A percentile compares a stretch with the other conserved stretches of the same genome.
Evolutionary conservation across 2,888 invertebrate genomes (phyloP).

Genomic region (Nasonovia ribisnigri): DNA sequence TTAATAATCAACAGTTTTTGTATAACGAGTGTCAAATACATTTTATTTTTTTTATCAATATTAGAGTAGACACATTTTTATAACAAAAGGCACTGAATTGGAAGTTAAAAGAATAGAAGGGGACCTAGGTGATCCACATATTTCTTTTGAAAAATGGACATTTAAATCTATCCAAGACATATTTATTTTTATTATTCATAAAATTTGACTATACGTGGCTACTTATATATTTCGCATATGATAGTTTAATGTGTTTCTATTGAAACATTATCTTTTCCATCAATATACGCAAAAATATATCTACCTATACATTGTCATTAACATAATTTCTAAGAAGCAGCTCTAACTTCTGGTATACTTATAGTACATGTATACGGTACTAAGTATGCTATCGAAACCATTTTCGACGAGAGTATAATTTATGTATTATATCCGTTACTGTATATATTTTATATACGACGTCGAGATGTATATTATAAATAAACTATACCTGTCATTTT

Average conservation of each 20-base stretch:
- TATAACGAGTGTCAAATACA: not conserved
- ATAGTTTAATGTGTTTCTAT: not conserved
- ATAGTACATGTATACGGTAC: too few species aligned
- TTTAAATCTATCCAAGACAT: not conserved
- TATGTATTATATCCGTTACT: not conserved
- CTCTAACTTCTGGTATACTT: too few species aligned
- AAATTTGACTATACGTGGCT: not conserved
- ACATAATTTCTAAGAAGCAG: not conserved
- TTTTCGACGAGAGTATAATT: not conserved
- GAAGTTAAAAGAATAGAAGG: not conserved
- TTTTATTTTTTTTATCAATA: not conserved
- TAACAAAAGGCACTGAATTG: not conserved
- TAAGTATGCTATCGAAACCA: not conserved
- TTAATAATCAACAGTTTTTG: not conserved
- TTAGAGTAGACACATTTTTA: not conserved
- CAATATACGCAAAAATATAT: not conserved
- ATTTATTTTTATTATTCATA: not conserved
- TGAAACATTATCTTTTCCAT: not conserved
- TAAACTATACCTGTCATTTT: not conserved
- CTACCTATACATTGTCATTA: not conserved
- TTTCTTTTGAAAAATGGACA: not conserved
- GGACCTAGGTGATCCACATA: not conserved
- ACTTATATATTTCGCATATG: not conserved
- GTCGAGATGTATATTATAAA: not conserved
- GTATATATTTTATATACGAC: not conserved